These are phyloP conservation scores for Chymomyza procnemis DNA, from an alignment of 2,888 invertebrate species.

Conservation along the genomic window DNA sequence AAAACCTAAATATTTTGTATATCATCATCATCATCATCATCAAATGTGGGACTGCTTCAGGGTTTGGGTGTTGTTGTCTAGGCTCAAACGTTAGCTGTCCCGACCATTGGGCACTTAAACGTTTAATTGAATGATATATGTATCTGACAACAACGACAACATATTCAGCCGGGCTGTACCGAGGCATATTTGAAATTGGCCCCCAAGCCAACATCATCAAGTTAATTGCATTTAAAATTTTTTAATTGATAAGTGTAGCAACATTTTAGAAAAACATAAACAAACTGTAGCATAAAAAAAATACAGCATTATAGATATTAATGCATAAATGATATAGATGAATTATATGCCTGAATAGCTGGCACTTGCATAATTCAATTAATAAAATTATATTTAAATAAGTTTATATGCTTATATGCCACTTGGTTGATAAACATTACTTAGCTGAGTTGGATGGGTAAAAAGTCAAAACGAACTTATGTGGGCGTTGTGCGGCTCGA, in stretches of 20 bases:
- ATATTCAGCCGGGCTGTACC: neutral
- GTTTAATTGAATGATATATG: slow-evolving; percentile 65
- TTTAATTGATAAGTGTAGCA: slow-evolving; percentile 69
- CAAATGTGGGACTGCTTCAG: slow-evolving; percentile 16
- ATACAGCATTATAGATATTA: neutral
- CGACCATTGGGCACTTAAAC: slow-evolving; percentile 20
- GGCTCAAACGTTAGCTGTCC: slow-evolving; percentile 18
- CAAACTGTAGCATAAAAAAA: neutral
- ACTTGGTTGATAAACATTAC: neutral
- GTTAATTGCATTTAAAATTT: slow-evolving; percentile 69
- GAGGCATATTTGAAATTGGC: neutral
- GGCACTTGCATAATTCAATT: slow-evolving; percentile 58
- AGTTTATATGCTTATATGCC: slow-evolving; percentile 1
- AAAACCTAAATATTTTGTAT: slow-evolving; percentile 66
- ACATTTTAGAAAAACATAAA: slow-evolving; percentile 26
- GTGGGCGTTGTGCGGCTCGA: too few relatives aligned
- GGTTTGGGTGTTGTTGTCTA: slow-evolving; percentile 33
- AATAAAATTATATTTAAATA: slow-evolving; percentile 55
- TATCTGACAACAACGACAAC: slow-evolving; percentile 34
- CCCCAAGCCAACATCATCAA: slow-evolving; percentile 24
- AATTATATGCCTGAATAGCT: slow-evolving; percentile 32
- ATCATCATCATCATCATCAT: slow-evolving; percentile 35
- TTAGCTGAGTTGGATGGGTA: too few relatives aligned
- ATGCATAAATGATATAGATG: slow-evolving; percentile 31
- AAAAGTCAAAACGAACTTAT: too few relatives aligned